Base-by-base conservation (phyloP, 2,888 invertebrate genomes). In the Lithophane leautieri region DNA sequence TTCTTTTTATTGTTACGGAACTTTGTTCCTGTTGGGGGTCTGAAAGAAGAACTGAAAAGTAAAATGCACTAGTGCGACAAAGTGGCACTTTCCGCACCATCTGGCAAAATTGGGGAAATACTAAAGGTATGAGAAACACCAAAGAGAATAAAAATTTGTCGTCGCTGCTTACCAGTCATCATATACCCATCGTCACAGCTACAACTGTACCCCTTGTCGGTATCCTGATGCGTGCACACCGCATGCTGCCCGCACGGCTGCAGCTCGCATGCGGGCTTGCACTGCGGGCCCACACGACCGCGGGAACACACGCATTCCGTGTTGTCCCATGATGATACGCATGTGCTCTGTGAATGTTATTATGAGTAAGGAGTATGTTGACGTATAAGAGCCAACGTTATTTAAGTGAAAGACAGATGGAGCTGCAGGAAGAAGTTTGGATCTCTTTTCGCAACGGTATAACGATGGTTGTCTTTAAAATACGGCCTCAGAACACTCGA, bases 161-260 rank as follows among this genome's bases (percentile, higher is more conserved):
- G 7, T 7, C 19, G 44, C 47, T 19, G 6, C 50, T 50, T 22
- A 50, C 97, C 97, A 58, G 98, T 98, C 88, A 97, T 98, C 75
- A 97, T 97, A 4, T 97, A 97, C 1, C 97, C 97, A 60, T 98
- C 98, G 4, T 92, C 91, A 92, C 99, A 99, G 65, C 97, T 97
- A 92, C 99, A 99, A 25, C 95, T 95, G 93, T 99, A 99, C 0
- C 98, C 98, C 11, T 42, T 82, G 0, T 96, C 95, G 0, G 92
- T 86, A 12, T 95, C 92, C 82, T 97, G 97, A 14, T 97, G 97
- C 0, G 97, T 90, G 90, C 99, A 99, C 0, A 94, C 93, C 0
- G 98, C 98, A 47, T 97, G 97, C 70, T 97, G 97, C 73, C 98
- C 97, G 93, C 99, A 99, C 0, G 99, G 99, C 78, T 97, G 97